Evolutionary conservation across 35 echinoderm and acorn worm genomes (phyloP).

Genomic region (Anneissia japonica): DNA sequence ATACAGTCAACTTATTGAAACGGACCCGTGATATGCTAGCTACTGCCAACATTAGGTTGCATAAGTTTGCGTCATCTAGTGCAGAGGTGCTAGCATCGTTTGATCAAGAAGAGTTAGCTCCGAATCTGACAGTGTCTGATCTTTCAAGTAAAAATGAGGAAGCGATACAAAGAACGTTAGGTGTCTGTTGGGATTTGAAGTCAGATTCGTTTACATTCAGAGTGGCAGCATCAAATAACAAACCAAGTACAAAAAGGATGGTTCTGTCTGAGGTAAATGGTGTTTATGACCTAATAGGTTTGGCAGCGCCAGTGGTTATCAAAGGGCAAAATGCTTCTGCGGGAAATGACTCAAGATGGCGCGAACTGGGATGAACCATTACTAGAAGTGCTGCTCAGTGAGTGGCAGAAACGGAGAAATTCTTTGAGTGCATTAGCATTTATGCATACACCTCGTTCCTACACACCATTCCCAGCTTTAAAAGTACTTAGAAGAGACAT

Average conservation of each 20-base stretch:
- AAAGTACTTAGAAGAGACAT: slow-evolving; percentile 7
- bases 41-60: slow-evolving; percentile 43
- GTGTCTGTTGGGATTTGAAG: slow-evolving; percentile 32
- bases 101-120: slow-evolving; percentile 25
- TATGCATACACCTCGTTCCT: slow-evolving; percentile 28
- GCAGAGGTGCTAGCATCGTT: slow-evolving; percentile 31
- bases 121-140: too few relatives aligned
- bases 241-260: slow-evolving; percentile 3
- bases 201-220: slow-evolving; percentile 30
- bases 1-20: slow-evolving; percentile 33
- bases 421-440: slow-evolving; percentile 1
- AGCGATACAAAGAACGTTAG: slow-evolving; percentile 19
- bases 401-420: slow-evolving; percentile 18
- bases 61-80: slow-evolving; percentile 37
- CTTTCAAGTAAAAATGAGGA: slow-evolving; percentile 21
- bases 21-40: slow-evolving; percentile 34
- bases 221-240: not conserved
- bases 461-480: not conserved
- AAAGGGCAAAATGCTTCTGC: slow-evolving; percentile 31
- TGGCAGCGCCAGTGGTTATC: slow-evolving; percentile 33
- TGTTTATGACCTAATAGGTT: slow-evolving; percentile 41
- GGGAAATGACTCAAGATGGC: slow-evolving; percentile 20
- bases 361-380: slow-evolving; percentile 30
- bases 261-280: slow-evolving; percentile 30
- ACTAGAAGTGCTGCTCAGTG: not conserved